Percentiles rank a stretch among this genome's conserved stretches.
phyloP scores from a whole-genome alignment of 2,113 vertebrate genomes.

The Athene cunicularia region DNA sequence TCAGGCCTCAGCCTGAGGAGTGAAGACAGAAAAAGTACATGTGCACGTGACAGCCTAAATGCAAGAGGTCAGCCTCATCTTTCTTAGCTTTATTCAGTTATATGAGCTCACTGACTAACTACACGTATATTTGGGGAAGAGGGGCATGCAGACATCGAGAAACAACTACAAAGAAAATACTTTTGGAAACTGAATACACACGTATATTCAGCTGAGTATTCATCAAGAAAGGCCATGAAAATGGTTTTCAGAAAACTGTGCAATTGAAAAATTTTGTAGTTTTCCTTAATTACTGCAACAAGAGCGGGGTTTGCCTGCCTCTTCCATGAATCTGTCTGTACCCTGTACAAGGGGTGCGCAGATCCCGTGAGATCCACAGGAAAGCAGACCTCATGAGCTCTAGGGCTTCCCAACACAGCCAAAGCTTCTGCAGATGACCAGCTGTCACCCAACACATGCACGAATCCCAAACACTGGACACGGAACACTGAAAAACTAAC shows the following conservation, averaged over 20 bases:
- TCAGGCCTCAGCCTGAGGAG: background rate
- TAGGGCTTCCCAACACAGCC: background rate
- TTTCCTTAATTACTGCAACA: background rate
- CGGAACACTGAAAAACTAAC: background rate
- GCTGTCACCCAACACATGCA: conserved; percentile 22
- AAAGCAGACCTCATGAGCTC: background rate
- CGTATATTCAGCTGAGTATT: background rate
- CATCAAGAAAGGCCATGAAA: background rate
- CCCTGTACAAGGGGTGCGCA: background rate
- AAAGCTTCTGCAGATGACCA: conserved; percentile 31
- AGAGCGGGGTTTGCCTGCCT: background rate
- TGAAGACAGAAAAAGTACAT: background rate
- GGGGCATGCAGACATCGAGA: background rate
- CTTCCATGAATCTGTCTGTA: background rate
- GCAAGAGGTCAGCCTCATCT: background rate
- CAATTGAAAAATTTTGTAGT: background rate
- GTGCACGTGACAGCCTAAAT: background rate
- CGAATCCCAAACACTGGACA: background rate
- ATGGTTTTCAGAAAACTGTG: background rate
- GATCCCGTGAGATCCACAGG: background rate
- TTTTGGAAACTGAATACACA: background rate
- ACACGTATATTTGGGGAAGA: background rate
- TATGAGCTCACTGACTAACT: background rate
- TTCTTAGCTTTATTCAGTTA: background rate
- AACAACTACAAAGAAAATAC: background rate